Evolutionary conservation across 2,113 vertebrate species (phyloP).

Genomic region (Equus quagga): DNA sequence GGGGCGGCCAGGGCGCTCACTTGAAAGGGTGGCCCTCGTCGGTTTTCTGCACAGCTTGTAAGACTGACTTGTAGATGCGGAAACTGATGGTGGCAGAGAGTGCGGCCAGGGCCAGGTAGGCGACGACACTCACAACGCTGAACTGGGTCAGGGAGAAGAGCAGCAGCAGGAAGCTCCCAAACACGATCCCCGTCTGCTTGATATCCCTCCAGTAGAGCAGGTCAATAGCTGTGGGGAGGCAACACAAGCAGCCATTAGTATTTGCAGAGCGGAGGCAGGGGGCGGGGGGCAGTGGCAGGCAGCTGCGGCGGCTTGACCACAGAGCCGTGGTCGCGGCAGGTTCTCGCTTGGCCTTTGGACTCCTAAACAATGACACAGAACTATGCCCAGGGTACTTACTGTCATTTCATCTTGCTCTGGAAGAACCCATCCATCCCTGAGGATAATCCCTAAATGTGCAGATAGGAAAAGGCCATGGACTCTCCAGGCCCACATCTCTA

Average conservation of each 20-base stretch:
- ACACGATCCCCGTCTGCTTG: constrained; percentile 96
- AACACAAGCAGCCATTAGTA: neutral
- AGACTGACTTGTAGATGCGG: constrained; percentile 99
- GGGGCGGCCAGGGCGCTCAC: constrained; percentile 86
- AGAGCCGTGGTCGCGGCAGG: fast-evolving
- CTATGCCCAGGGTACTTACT: neutral
- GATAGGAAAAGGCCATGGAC: neutral
- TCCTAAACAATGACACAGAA: neutral
- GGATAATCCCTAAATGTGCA: neutral
- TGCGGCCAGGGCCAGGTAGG: constrained; percentile 96
- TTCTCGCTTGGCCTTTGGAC: neutral
- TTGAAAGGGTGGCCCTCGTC: constrained; percentile 99
- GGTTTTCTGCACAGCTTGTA: constrained; percentile 99
- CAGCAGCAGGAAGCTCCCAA: constrained; percentile 95
- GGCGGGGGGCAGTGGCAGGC: too few relatives aligned
- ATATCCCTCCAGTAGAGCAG: constrained; percentile 98
- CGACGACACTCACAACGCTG: constrained; percentile 98
- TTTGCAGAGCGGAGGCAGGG: too few relatives aligned
- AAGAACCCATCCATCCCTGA: neutral
- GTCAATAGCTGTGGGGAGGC: constrained; percentile 92
- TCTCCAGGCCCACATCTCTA: neutral
- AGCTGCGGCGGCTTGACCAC: fast-evolving
- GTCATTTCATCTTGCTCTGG: neutral
- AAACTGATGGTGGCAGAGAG: constrained; percentile 99
- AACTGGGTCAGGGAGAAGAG: constrained; percentile 99